phyloP scores from a whole-genome alignment of 2,888 invertebrate species.

The Malacosoma neustria region DNA sequence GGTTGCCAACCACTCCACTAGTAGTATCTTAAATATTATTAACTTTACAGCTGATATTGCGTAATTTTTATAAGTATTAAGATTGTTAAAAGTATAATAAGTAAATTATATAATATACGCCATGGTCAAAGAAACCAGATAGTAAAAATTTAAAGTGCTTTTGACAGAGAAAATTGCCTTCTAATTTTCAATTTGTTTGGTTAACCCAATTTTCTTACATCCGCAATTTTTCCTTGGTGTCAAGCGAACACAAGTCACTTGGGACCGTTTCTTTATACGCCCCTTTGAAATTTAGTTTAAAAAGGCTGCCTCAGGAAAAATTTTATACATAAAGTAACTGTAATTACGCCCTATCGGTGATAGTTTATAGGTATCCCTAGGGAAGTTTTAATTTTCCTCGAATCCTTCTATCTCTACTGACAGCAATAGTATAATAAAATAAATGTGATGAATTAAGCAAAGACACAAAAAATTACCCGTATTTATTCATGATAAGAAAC shows the following conservation, averaged over 20 bases:
- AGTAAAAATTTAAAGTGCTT: slow-evolving; percentile 29
- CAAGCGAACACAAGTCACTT: slow-evolving; percentile 44
- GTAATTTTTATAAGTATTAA: too few species aligned
- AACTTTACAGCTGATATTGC: too few species aligned
- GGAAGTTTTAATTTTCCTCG: slow-evolving; percentile 18
- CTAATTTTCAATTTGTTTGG: slow-evolving; percentile 64
- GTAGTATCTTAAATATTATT: too few species aligned
- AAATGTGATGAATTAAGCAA: not conserved
- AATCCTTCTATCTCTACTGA: slow-evolving; percentile 9
- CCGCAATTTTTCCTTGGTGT: slow-evolving; percentile 50
- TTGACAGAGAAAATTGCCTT: slow-evolving; percentile 58
- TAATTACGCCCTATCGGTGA: too few species aligned
- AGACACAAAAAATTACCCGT: too few species aligned
- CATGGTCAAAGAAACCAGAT: slow-evolving; percentile 2
- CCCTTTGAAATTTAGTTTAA: slow-evolving; percentile 18
- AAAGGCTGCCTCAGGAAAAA: slow-evolving; percentile 9
- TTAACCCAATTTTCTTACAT: slow-evolving; percentile 54
- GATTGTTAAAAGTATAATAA: too few species aligned
- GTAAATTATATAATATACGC: too few species aligned
- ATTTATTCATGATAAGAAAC: too few species aligned
- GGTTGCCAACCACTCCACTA: too few species aligned
- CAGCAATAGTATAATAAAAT: not conserved
- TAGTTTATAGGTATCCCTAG: slow-evolving; percentile 16
- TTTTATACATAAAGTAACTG: too few species aligned
- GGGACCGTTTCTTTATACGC: slow-evolving; percentile 31